A percentile compares a stretch with the other conserved stretches of the same genome.
Evolutionary conservation across 2,797 vertebrate species (phyloP).

Genomic region (Aulostomus chinensis): DNA sequence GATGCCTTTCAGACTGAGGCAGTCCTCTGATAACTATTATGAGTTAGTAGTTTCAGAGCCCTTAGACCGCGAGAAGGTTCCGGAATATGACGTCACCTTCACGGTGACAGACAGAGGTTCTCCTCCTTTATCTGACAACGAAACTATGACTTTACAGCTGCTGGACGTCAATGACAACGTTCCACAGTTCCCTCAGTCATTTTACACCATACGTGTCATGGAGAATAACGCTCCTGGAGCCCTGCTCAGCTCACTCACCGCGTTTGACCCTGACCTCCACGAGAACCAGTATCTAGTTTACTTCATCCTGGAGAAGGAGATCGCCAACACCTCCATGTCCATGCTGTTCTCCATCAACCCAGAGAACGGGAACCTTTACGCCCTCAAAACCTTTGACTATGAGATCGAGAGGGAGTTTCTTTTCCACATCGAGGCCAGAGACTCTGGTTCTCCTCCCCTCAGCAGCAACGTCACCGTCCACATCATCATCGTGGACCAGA

Average conservation of each 20-base stretch:
- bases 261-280: conserved; percentile 60
- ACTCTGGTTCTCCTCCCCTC: conserved; percentile 65
- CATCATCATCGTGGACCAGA: conserved; percentile 67
- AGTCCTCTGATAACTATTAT: conserved; percentile 68
- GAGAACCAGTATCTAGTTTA: conserved; percentile 63
- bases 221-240: conserved; percentile 67
- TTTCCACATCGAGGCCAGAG: conserved; percentile 69
- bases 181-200: conserved; percentile 56
- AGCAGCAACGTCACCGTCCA: conserved; percentile 61
- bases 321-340: conserved; percentile 50
- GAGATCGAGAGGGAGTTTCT: conserved; percentile 67
- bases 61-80: conserved; percentile 55
- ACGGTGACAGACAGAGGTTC: conserved; percentile 54
- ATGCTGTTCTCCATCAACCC: conserved; percentile 65
- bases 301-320: conserved; percentile 49
- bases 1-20: conserved; percentile 66
- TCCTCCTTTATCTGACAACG: conserved; percentile 56
- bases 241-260: conserved; percentile 53
- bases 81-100: conserved; percentile 57
- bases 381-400: conserved; percentile 69
- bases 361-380: conserved; percentile 66
- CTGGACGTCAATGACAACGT: conserved; percentile 59
- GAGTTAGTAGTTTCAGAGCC: conserved; percentile 56
- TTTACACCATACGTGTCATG: conserved; percentile 60
- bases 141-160: conserved; percentile 48